phyloP scores from a whole-genome alignment of 2,113 vertebrate genomes.

The Menidia beryllina region DNA sequence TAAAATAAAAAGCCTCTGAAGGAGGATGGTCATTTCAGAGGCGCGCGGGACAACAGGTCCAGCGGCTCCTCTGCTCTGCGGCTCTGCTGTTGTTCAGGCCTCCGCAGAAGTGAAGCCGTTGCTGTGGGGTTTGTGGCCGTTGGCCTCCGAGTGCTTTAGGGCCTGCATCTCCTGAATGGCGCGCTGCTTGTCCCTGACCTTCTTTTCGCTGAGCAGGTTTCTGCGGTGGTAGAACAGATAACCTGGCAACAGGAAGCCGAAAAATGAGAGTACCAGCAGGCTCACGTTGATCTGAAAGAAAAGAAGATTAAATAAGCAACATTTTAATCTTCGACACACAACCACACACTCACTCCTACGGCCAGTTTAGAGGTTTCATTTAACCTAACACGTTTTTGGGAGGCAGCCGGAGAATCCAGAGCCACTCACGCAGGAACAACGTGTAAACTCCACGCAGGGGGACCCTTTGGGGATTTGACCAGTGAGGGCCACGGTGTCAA shows the following conservation, averaged over 20 bases:
- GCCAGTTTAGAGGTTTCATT: no score
- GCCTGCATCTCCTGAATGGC: constrained; percentile 52
- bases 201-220: constrained; percentile 67
- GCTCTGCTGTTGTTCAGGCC: constrained; percentile 41
- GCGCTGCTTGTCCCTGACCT: constrained; percentile 36
- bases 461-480: no score
- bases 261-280: constrained; percentile 83
- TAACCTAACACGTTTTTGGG: no score
- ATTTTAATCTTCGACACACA: no score
- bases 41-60: constrained; percentile 19
- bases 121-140: constrained; percentile 72
- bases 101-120: constrained; percentile 69
- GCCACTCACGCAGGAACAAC: no score
- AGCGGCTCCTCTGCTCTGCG: not conserved
- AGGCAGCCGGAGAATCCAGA: no score
- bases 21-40: constrained; percentile 33
- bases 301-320: no score
- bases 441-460: no score
- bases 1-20: not conserved
- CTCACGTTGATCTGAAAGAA: constrained; percentile 79
- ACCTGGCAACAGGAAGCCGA: constrained; percentile 86
- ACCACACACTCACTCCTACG: no score
- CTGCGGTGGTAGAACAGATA: constrained; percentile 86
- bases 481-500: no score
- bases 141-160: constrained; percentile 60